These are phyloP conservation scores for Ctenomys sociabilis DNA, from an alignment of 2,113 vertebrate genomes.

Conservation along the genomic window DNA sequence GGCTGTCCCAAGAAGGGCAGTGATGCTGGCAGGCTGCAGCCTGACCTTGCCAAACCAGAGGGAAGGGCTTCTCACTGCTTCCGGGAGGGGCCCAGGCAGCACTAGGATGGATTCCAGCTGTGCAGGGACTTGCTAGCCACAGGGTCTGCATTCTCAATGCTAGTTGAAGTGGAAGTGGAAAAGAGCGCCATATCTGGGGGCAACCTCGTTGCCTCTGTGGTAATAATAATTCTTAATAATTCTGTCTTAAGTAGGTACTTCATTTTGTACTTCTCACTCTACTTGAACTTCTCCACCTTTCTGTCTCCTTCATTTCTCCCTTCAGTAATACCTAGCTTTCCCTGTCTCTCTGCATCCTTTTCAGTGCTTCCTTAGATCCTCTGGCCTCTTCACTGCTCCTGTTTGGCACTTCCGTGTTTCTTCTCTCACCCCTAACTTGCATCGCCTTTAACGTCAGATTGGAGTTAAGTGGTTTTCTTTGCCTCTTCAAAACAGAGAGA, in stretches of 20 bases:
- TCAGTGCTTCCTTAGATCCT: background rate
- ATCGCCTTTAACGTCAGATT: background rate
- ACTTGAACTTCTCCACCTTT: background rate
- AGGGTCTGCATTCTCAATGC: slow-evolving; percentile 71
- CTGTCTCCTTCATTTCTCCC: background rate
- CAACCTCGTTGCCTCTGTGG: background rate
- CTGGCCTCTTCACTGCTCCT: background rate
- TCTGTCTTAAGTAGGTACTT: background rate
- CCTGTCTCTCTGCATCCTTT: background rate
- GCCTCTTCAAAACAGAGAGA: slow-evolving; percentile 53
- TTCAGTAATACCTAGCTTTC: background rate
- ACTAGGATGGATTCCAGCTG: slow-evolving; percentile 86
- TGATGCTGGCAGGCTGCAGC: slow-evolving; percentile 81
- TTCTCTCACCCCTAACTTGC: background rate
- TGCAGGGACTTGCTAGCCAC: slow-evolving; percentile 74
- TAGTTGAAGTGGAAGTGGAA: slow-evolving; percentile 67
- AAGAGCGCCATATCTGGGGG: fast-evolving
- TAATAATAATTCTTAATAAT: background rate
- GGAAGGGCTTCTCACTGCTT: slow-evolving; percentile 84
- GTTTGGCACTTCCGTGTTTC: background rate
- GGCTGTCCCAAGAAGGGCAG: slow-evolving; percentile 75
- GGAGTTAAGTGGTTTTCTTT: background rate
- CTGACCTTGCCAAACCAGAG: slow-evolving; percentile 84
- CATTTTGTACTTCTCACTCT: background rate
- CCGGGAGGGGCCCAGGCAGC: slow-evolving; percentile 78